phyloP scores from a whole-genome alignment of 2,888 invertebrate genomes.

The Phragmatobia fuliginosa region DNA sequence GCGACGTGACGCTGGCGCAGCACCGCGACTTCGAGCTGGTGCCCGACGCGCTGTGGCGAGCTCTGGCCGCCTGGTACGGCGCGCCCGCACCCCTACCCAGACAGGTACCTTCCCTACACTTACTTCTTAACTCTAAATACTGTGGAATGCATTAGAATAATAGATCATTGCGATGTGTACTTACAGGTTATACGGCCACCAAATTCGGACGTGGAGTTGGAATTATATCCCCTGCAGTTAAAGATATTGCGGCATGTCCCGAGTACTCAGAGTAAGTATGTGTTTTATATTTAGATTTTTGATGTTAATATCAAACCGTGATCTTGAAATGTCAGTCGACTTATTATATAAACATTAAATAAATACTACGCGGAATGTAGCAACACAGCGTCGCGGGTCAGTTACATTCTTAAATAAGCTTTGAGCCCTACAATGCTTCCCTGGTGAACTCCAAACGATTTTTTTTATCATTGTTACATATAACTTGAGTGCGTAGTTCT shows the following conservation, averaged over 20 bases:
- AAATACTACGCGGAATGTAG: no score
- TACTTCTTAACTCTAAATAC: neutral
- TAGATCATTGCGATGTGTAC: neutral
- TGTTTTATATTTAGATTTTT: neutral
- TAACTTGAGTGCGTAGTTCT: neutral
- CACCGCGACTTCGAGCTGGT: constrained; percentile 94
- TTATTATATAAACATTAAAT: no score
- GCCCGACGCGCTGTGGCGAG: constrained; percentile 95
- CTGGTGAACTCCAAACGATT: neutral
- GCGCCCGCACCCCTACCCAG: constrained; percentile 92
- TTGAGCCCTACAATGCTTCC: neutral
- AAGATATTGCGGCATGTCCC: constrained; percentile 90
- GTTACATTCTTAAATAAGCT: neutral
- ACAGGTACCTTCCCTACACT: constrained; percentile 30
- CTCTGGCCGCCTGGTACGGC: constrained; percentile 94
- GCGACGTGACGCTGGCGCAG: constrained; percentile 91
- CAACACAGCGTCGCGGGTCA: neutral
- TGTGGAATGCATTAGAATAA: neutral
- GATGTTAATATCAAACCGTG: neutral
- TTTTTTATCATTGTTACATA: neutral
- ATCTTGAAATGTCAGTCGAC: no score
- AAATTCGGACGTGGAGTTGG: constrained; percentile 91
- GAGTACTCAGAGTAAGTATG: constrained; percentile 79
- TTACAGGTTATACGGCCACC: constrained; percentile 90
- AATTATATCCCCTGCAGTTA: constrained; percentile 93